Conservation (phyloP, 2,797 vertebrate genomes). For the Zalophus californianus region DNA sequence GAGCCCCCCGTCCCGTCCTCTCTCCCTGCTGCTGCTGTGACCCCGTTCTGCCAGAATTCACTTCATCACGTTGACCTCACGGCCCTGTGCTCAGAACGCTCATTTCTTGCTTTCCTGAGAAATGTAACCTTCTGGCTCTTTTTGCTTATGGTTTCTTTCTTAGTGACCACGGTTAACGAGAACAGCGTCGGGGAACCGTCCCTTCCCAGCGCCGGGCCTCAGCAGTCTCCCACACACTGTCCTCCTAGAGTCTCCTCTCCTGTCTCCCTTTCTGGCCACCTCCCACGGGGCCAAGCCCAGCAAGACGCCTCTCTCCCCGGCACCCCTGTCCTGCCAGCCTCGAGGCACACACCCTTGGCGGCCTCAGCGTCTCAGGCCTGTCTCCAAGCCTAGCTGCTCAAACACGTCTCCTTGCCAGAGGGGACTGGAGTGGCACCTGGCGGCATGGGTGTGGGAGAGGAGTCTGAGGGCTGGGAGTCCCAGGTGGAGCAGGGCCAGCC, state of each 20-base stretch:
- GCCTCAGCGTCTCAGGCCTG: background rate
- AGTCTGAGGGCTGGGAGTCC: background rate
- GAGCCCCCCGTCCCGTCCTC: rapidly evolving
- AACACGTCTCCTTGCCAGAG: background rate
- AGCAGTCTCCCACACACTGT: background rate
- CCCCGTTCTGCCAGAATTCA: too few species aligned
- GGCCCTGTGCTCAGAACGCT: background rate
- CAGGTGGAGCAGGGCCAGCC: too few species aligned
- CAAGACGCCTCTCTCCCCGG: background rate
- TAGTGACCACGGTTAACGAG: background rate
- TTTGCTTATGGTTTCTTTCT: background rate
- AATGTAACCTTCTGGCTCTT: too few species aligned
- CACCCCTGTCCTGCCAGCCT: background rate
- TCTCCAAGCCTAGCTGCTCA: background rate
- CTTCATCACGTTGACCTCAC: background rate
- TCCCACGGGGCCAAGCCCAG: background rate
- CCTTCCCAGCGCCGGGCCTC: background rate
- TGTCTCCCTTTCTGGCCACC: background rate
- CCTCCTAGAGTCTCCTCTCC: background rate
- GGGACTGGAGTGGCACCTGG: background rate
- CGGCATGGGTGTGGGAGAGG: too few species aligned
- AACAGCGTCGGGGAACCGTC: background rate
- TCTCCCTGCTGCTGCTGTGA: rapidly evolving
- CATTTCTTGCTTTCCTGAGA: background rate
- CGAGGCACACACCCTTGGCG: background rate